These are phyloP conservation scores for Micromussa lordhowensis DNA, from an alignment of 92 coral and sea anemone genomes.

Conservation along the genomic window DNA sequence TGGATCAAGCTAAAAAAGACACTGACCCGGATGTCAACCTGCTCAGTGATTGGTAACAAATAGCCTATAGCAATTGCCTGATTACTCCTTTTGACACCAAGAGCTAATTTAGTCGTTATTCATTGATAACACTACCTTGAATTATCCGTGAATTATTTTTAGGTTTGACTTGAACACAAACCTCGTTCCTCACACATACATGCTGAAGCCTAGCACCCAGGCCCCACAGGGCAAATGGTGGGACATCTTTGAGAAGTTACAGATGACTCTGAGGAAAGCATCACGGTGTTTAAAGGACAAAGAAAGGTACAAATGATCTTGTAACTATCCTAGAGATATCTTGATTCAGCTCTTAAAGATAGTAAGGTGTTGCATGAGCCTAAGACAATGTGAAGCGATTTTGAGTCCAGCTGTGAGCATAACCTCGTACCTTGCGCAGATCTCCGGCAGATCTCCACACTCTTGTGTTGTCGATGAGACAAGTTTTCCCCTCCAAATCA, in stretches of 20 bases:
- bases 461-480: too few relatives aligned
- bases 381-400: too few relatives aligned
- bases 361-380: too few relatives aligned
- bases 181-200: conserved; percentile 40
- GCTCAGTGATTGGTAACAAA: conserved; percentile 29
- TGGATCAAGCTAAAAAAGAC: conserved; percentile 43
- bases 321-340: neutral
- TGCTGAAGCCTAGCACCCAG: conserved; percentile 54
- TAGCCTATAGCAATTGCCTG: neutral
- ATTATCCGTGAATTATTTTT: neutral
- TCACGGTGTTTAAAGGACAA: conserved; percentile 35
- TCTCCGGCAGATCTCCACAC: too few relatives aligned
- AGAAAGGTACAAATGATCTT: conserved; percentile 16
- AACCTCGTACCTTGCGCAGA: too few relatives aligned
- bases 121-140: neutral
- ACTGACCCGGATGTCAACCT: conserved; percentile 43
- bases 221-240: conserved; percentile 56
- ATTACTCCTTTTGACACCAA: too few relatives aligned
- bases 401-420: too few relatives aligned
- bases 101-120: too few relatives aligned
- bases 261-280: conserved; percentile 48
- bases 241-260: conserved; percentile 51
- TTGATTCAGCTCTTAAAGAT: too few relatives aligned
- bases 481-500: neutral
- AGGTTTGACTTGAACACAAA: conserved; percentile 44